Evolutionary conservation across 2,113 vertebrate genomes (phyloP), one percentile per base, ranked within the genome.

Genomic region (Hiodon alosoides): DNA sequence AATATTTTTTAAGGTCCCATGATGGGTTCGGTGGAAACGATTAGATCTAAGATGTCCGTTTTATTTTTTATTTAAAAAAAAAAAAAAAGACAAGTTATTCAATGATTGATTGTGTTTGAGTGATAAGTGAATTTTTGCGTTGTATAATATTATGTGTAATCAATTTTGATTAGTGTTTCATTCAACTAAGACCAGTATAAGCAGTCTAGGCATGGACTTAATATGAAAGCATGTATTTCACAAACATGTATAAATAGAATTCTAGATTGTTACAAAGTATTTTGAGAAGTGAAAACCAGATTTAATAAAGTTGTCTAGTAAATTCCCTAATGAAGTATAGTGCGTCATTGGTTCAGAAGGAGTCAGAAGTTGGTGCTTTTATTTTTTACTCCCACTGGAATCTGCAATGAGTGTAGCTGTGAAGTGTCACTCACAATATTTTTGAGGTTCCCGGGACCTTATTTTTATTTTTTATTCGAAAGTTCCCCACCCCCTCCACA

Each of bases 251-350:
- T 77, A 84, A 85, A 87, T 17, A 77, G 66, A 87, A 87, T 80
- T 86, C 82, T 89, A 91, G 90, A 85, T 88, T 91, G 89, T 91
- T 87, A 75, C 7, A 62, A 76, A 80, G 73, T 86, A 89, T 86
- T 89, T 89, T 90, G 83, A 87, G 83, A 81, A 83, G 86, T 84
- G 85, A 83, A 86, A 88, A 87, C 85, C 78, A 85, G 85, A 82
- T 74, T 68, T 79, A 92, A 92, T 92, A 92, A 91, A 91, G 78
- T 85, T 89, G 87, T 91, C 80, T 89, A 90, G 90, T 88, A 85
- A 90, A 90, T 85, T 87, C 59, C 81, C 79, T 73, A 72, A 82
- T 60, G 81, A 89, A 86, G 87, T 88, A 85, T 85, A 90, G 87
- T 90, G 89, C 84, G 62, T 91, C 86, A 89, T 89, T 92, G 86